Conservation (phyloP, 2,888 invertebrate species). For the Volucella inanis region DNA sequence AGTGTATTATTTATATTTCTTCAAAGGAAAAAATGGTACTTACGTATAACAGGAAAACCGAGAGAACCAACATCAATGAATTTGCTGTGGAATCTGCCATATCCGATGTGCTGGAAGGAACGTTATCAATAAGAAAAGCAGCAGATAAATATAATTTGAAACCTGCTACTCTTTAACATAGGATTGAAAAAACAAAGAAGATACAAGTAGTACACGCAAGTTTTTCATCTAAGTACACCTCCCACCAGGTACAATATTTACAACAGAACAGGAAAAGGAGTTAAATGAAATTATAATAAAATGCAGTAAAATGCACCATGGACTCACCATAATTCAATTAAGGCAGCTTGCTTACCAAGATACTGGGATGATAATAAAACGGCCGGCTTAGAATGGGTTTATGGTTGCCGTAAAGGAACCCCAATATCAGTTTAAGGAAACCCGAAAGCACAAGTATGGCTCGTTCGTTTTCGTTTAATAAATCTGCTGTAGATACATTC, state of each 20-base stretch:
- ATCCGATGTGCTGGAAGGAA: conserved; percentile 20
- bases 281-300: conserved; percentile 23
- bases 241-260: conserved; percentile 1
- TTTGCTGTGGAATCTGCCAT: conserved; percentile 8
- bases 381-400: too few species aligned
- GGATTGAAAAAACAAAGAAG: conserved; percentile 13
- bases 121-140: conserved; percentile 2
- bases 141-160: not conserved
- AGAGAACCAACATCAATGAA: conserved; percentile 14
- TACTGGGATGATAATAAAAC: too few species aligned
- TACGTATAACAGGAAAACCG: conserved; percentile 12
- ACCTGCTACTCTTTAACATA: conserved; percentile 22
- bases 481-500: conserved; percentile 10
- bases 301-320: not conserved
- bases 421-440: not conserved
- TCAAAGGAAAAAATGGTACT: conserved; percentile 31
- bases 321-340: conserved; percentile 2
- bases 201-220: conserved; percentile 6
- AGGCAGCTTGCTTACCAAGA: conserved; percentile 5
- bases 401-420: too few species aligned
- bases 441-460: conserved; percentile 18
- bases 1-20: conserved; percentile 8
- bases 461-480: conserved; percentile 25
- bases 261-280: conserved; percentile 12
- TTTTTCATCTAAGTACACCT: conserved; percentile 12